A percentile compares a stretch with the other conserved stretches of the same genome.
Evolutionary conservation across 92 coral and sea anemone genomes (phyloP).

Genomic region (Porites evermanni): DNA sequence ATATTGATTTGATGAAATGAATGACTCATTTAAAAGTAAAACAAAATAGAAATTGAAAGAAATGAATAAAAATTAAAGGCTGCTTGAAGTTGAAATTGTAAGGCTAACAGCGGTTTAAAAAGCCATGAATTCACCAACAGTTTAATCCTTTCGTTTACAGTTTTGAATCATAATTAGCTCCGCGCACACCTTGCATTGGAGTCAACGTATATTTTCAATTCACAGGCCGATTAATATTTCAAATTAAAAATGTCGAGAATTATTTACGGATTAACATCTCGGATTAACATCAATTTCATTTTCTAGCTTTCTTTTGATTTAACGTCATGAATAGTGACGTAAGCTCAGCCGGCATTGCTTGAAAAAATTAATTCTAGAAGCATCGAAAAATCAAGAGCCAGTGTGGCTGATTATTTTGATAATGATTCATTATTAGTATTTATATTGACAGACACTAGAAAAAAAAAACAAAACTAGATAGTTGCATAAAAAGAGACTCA

Average conservation of each 20-base stretch:
- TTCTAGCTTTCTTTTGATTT: neutral
- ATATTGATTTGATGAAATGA: too few species aligned
- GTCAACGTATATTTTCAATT: neutral
- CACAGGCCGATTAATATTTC: neutral
- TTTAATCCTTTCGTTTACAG: too few species aligned
- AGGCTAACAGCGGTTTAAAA: too few species aligned
- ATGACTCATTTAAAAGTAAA: too few species aligned
- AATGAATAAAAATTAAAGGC: too few species aligned
- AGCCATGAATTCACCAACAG: too few species aligned
- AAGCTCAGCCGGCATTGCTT: neutral
- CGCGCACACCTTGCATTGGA: neutral
- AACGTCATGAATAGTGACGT: neutral
- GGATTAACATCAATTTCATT: neutral
- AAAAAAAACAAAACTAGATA: neutral
- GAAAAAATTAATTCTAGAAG: neutral
- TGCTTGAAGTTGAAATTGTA: too few species aligned
- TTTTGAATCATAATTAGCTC: too few species aligned
- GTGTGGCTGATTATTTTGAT: neutral
- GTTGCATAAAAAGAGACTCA: neutral
- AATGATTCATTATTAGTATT: neutral
- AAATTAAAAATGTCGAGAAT: neutral
- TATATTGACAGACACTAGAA: neutral
- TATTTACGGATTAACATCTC: neutral
- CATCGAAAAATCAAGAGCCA: neutral
- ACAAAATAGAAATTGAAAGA: too few species aligned